Base-by-base conservation (phyloP, 1,140 invertebrate species). In the Battus philenor region DNA sequence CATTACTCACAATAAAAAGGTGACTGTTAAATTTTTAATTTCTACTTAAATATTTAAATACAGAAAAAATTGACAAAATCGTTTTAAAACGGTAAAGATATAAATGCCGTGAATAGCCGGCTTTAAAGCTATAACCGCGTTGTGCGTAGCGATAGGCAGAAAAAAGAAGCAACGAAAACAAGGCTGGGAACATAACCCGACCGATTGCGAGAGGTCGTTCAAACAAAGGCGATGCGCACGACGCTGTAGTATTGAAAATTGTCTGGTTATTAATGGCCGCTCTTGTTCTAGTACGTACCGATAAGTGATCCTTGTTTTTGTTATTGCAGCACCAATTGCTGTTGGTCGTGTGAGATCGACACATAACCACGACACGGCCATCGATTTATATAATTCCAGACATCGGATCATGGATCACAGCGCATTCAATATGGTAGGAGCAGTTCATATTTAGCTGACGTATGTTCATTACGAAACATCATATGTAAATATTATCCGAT, bases 151-250 rank as follows among this genome's bases (percentile, higher is more conserved):
- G 55, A 64, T 60, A 59, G 52, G 63, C 65, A 56, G 63, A 60
- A 75, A 75, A 71, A 73, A 70, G 65, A 65, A 74, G 56, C 56
- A 47, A 72, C 58, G 57, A 74, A 75, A 76, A 76, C 74, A 76
- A 70, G 75, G 68, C 68, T 68, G 58, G 49, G 54, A 33, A 47
- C 50, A 63, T 62, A 72, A 69, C 44, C 59, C 72, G 50, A 59
- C 68, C 39, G 47, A 60, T 47, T 67, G 50, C 22, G 41, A 44
- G 24, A 50, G 47, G 12, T 9, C 38, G 17, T 15, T 44, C 52
- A 61, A 44, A 74, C 70, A 79, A 79, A 74, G 64, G 41, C 44
- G 51, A 36, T 41, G 30, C 22, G 18, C 47, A 59, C 26, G 22
- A 51, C 41, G 26, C 12, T 16, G 43, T n/a, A 3, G 31, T 31